phyloP scores from a whole-genome alignment of 2,113 vertebrate genomes.

The Motacilla alba region DNA sequence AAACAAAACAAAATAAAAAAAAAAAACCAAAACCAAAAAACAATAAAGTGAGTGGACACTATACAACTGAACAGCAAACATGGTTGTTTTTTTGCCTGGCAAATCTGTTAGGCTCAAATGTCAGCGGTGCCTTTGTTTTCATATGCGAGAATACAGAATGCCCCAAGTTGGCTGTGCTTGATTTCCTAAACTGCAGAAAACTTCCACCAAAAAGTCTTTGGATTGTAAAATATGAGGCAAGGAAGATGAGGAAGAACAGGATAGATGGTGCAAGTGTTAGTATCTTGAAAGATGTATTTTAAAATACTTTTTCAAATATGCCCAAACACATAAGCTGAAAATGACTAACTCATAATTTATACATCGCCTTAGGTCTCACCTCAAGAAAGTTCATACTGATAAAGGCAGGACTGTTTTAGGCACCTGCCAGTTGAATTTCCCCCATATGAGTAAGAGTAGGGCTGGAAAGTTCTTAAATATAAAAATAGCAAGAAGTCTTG shows the following conservation, averaged over 20 bases:
- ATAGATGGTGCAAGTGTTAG: neutral
- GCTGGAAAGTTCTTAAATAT: neutral
- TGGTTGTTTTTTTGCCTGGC: neutral
- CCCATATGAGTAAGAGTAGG: neutral
- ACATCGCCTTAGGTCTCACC: fast-evolving
- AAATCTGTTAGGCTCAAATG: neutral
- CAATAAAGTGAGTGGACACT: neutral
- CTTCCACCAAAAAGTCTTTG: neutral
- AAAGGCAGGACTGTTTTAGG: neutral
- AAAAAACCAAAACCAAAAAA: neutral
- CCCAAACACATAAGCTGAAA: neutral
- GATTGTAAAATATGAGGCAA: neutral
- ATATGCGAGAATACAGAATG: neutral
- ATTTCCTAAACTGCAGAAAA: neutral
- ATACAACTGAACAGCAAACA: neutral
- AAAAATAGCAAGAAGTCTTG: neutral
- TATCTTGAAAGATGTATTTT: neutral
- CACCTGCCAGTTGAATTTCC: neutral
- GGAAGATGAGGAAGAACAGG: neutral
- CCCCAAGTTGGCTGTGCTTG: neutral
- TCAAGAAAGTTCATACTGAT: neutral
- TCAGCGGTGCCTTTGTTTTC: neutral
- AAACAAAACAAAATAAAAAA: neutral
- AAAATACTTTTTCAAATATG: neutral
- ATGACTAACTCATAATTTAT: neutral